Base-by-base conservation (phyloP, 2,113 vertebrate species). In the Lethenteron reissneri region DNA sequence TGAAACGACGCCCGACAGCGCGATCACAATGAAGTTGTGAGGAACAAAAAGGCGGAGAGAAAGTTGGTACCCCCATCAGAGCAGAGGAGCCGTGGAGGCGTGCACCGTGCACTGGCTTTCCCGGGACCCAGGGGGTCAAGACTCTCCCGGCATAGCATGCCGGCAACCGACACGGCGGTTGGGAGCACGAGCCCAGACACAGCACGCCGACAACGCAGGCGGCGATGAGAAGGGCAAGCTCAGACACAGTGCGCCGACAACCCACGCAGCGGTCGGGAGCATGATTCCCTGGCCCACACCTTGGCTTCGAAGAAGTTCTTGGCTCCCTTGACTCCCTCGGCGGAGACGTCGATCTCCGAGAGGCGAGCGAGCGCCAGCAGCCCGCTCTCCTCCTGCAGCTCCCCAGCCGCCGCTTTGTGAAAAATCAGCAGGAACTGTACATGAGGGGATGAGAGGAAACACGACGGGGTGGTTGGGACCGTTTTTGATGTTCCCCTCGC, bases 271-370 rank as follows among this genome's bases (percentile, higher is more conserved):
- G 56, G 60, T 11, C 3, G 72, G 71, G 74, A 3, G 15, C 56
- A 2, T 1, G 6, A 58, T 56, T 6, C 56, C 57, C 57, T 7
- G 6, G 11, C 57, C 57, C 77, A 73, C 80, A 96, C 91, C 89
- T 97, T 96, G 60, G 92, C 92, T 79, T 97, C 92, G 74, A 97
- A 97, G 81, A 96, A 97, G 77, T 87, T 82, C 76, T 89, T 88
- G 75, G 92, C 91, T 72, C 92, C 89, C 81, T 82, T 86, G 73
- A 97, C 91, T 1, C 92, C 92, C 75, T 96, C 87, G 6, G 83
- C 83, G 70, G 89, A 86, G 1, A 97, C 92, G 8, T 92, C 79
- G 2, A 97, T 95, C 81, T 97, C 92, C 0, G 89, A 94, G 25
- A 96, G 85, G 74, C 90, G 85, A 0, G 91, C 91, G 56, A 96